phyloP scores from a whole-genome alignment of 2,113 vertebrate species.

The Paradoxurus hermaphroditus region DNA sequence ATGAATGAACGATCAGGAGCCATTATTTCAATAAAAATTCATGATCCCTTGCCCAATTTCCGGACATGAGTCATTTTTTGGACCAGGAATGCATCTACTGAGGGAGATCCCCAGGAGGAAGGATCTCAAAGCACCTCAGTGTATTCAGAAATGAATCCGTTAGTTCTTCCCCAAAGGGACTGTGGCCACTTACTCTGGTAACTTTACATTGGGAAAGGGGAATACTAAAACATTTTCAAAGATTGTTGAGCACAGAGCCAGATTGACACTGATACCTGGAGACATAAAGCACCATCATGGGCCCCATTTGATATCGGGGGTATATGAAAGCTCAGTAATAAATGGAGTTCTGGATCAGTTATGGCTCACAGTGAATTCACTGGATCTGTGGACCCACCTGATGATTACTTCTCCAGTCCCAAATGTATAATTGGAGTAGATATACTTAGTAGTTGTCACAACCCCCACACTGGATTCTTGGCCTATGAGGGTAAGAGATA shows the following conservation, averaged over 20 bases:
- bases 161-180: not conserved
- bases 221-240: not conserved
- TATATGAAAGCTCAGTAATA: not conserved
- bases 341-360: not conserved
- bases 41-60: not conserved
- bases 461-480: not conserved
- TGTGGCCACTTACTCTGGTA: not conserved
- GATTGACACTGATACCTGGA: not conserved
- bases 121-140: not conserved
- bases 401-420: not conserved
- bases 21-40: not conserved
- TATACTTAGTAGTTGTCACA: not conserved
- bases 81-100: not conserved
- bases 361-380: not conserved
- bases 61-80: not conserved
- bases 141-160: not conserved
- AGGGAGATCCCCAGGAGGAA: not conserved
- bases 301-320: not conserved
- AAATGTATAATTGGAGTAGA: not conserved
- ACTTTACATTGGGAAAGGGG: not conserved
- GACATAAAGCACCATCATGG: not conserved
- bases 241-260: not conserved
- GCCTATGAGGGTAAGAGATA: not conserved
- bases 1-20: not conserved
- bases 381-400: not conserved